phyloP scores from a whole-genome alignment of 2,888 invertebrate genomes.

The Cabera pusaria region DNA sequence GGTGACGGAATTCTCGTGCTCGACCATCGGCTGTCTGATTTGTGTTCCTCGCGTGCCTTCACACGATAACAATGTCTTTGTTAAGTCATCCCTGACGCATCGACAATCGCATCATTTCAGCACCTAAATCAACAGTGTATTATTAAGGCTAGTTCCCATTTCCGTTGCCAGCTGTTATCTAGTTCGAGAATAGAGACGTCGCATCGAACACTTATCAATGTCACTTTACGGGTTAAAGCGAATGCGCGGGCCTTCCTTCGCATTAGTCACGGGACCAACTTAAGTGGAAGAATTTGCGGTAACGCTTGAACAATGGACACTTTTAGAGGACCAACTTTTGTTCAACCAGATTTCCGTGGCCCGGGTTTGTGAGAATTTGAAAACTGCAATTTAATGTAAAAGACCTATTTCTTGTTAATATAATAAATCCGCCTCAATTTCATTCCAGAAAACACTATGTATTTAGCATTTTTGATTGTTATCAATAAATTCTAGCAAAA shows the following conservation, averaged over 20 bases:
- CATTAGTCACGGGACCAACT: slow-evolving; percentile 64
- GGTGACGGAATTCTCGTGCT: slow-evolving; percentile 57
- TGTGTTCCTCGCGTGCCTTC: slow-evolving; percentile 40
- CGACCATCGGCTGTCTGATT: slow-evolving; percentile 47
- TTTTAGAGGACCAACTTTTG: slow-evolving; percentile 42
- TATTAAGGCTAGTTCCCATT: slow-evolving; percentile 41
- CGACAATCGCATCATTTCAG: slow-evolving; percentile 24
- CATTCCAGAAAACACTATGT: too few species aligned
- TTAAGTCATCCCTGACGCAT: too few species aligned
- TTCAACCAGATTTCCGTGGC: slow-evolving; percentile 19
- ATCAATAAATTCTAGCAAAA: too few species aligned
- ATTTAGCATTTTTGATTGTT: too few species aligned
- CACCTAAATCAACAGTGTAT: slow-evolving; percentile 27
- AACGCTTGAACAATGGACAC: slow-evolving; percentile 54
- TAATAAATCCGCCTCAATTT: too few species aligned
- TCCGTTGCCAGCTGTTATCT: slow-evolving; percentile 55
- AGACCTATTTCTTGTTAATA: too few species aligned
- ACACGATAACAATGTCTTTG: slow-evolving; percentile 25
- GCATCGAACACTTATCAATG: slow-evolving; percentile 67
- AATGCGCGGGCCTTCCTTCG: slow-evolving; percentile 54
- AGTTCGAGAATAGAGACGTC: slow-evolving; percentile 57
- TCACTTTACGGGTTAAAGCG: slow-evolving; percentile 63
- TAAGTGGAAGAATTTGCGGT: slow-evolving; percentile 67
- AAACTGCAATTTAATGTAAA: too few species aligned
- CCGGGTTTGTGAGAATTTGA: too few species aligned